Evolutionary conservation across 2,888 invertebrate genomes (phyloP).

Genomic region (Eristalis intricaria): DNA sequence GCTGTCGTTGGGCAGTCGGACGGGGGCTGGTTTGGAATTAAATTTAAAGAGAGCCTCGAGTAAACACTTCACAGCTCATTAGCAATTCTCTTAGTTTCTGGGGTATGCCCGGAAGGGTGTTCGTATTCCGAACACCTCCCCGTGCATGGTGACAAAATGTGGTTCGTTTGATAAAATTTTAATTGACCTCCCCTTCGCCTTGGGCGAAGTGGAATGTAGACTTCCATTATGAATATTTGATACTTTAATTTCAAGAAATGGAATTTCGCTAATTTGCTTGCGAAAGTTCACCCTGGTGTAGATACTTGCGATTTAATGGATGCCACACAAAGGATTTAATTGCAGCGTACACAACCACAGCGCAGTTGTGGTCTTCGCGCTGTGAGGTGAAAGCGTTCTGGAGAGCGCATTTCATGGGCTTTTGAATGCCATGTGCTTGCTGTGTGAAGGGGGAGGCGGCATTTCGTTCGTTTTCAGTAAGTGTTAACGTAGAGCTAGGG

Average conservation of each 20-base stretch:
- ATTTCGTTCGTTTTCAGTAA: neutral
- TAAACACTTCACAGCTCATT: neutral
- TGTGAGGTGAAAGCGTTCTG: neutral
- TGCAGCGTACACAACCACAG: neutral
- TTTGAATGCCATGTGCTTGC: neutral
- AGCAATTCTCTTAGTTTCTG: neutral
- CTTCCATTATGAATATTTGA: slow-evolving; percentile 3
- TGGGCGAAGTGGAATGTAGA: neutral
- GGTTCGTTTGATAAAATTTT: slow-evolving; percentile 30
- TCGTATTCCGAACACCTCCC: neutral
- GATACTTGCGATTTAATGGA: neutral
- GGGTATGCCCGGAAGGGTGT: neutral
- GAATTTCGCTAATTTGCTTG: neutral
- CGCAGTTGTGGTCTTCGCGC: neutral
- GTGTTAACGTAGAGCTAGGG: neutral
- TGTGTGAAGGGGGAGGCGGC: neutral
- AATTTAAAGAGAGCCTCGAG: neutral
- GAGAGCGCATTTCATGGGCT: neutral
- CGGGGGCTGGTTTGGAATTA: neutral
- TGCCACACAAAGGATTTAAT: neutral
- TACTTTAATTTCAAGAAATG: slow-evolving; percentile 6
- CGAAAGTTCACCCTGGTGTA: neutral
- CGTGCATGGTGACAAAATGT: neutral
- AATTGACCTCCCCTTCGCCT: neutral
- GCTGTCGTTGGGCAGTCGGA: neutral